Evolutionary conservation across 2,888 invertebrate species (phyloP).

Genomic region (Thecocarcelia acutangulata): DNA sequence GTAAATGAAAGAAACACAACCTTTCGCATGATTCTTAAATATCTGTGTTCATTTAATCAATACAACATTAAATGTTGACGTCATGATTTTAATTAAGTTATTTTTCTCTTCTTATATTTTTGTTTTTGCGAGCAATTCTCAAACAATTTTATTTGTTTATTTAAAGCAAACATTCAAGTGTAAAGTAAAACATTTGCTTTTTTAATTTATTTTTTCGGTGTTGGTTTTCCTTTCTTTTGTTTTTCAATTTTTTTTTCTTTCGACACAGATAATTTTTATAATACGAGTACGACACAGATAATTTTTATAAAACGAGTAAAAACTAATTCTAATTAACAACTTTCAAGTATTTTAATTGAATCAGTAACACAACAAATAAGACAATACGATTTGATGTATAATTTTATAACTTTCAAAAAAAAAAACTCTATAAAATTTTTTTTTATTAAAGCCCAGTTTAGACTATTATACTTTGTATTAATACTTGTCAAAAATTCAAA

Average conservation of each 20-base stretch:
- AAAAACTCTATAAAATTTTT: no score
- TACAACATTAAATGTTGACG: no score
- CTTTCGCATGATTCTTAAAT: no score
- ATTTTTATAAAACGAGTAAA: neutral
- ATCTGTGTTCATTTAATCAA: no score
- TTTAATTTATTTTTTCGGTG: constrained; percentile 5
- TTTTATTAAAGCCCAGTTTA: no score
- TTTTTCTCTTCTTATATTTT: neutral
- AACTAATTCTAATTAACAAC: constrained; percentile 1
- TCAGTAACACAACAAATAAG: constrained; percentile 8
- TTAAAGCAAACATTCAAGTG: constrained; percentile 28
- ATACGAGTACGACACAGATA: no score
- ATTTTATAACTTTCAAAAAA: neutral
- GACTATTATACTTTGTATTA: no score
- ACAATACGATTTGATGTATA: neutral
- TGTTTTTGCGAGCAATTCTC: constrained; percentile 9
- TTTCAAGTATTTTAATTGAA: constrained; percentile 3
- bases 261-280: no score
- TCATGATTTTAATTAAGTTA: constrained; percentile 2
- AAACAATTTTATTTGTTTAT: constrained; percentile 14
- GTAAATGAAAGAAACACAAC: no score
- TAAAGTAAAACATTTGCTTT: constrained; percentile 23
- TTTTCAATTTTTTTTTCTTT: neutral
- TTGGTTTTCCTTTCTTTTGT: constrained; percentile 16
- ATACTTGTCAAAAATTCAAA: no score